Percentiles rank a stretch among this genome's conserved stretches.
phyloP scores from a whole-genome alignment of 2,888 invertebrate genomes.

The Notocelia uddmanniana region DNA sequence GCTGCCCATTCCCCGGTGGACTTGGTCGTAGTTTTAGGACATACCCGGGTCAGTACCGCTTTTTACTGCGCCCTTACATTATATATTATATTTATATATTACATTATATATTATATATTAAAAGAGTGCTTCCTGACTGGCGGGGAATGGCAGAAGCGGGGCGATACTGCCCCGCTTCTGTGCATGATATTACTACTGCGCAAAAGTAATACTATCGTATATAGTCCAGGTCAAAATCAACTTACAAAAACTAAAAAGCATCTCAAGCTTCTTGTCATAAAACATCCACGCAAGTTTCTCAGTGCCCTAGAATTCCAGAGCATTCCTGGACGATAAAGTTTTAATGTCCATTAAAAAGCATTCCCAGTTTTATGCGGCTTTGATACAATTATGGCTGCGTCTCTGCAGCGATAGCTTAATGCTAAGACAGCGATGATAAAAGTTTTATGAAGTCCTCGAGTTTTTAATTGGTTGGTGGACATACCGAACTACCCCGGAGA shows the following conservation, averaged over 20 bases:
- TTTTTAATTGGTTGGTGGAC: conserved; percentile 7
- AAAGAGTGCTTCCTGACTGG: too few species aligned
- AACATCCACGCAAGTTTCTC: conserved; percentile 9
- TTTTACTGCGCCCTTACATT: too few species aligned
- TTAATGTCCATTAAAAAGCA: conserved; percentile 34
- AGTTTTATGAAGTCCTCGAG: conserved; percentile 14
- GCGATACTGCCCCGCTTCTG: too few species aligned
- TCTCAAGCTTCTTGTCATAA: not conserved
- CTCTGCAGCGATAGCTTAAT: conserved; percentile 9
- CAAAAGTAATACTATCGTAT: too few species aligned
- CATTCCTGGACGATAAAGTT: conserved; percentile 21
- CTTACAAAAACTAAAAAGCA: not conserved
- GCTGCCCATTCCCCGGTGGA: too few species aligned
- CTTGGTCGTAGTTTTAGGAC: too few species aligned
- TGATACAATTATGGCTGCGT: conserved; percentile 29
- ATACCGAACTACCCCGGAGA: not conserved
- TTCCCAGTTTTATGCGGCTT: conserved; percentile 24
- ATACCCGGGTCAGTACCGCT: too few species aligned
- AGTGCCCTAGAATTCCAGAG: not conserved
- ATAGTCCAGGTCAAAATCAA: too few species aligned
- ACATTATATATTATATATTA: too few species aligned
- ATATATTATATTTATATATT: too few species aligned
- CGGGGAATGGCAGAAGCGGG: too few species aligned
- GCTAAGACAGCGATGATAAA: conserved; percentile 3
- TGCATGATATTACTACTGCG: too few species aligned